A percentile compares a stretch with the other conserved stretches of the same genome.
Conservation (phyloP, 2,888 invertebrate species). For the Syritta pipiens region DNA sequence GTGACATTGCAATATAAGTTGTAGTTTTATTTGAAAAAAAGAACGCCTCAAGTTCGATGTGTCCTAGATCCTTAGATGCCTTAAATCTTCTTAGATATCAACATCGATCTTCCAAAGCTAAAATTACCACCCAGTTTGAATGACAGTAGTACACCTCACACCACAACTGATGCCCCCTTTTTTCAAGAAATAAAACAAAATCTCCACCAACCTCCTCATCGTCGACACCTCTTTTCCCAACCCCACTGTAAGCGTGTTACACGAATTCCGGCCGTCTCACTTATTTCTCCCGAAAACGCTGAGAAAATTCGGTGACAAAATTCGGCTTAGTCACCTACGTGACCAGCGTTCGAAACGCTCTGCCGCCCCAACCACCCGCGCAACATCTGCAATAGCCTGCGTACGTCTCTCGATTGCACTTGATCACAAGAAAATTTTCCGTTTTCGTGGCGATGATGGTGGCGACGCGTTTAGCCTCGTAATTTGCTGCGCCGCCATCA, state of each 20-base stretch:
- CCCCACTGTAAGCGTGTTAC: slow-evolving; percentile 21
- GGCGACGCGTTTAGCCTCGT: slow-evolving; percentile 51
- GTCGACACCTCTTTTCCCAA: slow-evolving; percentile 11
- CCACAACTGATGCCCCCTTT: too few relatives aligned
- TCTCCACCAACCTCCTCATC: too few relatives aligned
- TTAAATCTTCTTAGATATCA: too few relatives aligned
- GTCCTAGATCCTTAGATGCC: too few relatives aligned
- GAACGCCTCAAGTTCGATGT: too few relatives aligned
- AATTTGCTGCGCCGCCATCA: slow-evolving; percentile 44
- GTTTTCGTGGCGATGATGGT: slow-evolving; percentile 46
- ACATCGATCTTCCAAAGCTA: too few relatives aligned
- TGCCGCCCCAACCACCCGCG: neutral
- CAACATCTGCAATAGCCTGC: slow-evolving; percentile 66
- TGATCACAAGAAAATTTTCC: slow-evolving; percentile 68
- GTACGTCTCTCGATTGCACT: slow-evolving; percentile 68
- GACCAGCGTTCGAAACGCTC: slow-evolving; percentile 36
- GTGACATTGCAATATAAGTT: too few relatives aligned
- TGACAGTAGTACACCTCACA: too few relatives aligned
- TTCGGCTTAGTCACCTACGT: slow-evolving; percentile 65
- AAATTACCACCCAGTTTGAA: too few relatives aligned
- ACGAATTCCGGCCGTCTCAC: slow-evolving; percentile 40
- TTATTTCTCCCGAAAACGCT: slow-evolving; percentile 58
- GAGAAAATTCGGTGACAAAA: slow-evolving; percentile 69
- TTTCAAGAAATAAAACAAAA: too few relatives aligned
- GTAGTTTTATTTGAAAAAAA: too few relatives aligned